Conservation (phyloP, 2,113 vertebrate species). For the Aleadryas rufinucha region DNA sequence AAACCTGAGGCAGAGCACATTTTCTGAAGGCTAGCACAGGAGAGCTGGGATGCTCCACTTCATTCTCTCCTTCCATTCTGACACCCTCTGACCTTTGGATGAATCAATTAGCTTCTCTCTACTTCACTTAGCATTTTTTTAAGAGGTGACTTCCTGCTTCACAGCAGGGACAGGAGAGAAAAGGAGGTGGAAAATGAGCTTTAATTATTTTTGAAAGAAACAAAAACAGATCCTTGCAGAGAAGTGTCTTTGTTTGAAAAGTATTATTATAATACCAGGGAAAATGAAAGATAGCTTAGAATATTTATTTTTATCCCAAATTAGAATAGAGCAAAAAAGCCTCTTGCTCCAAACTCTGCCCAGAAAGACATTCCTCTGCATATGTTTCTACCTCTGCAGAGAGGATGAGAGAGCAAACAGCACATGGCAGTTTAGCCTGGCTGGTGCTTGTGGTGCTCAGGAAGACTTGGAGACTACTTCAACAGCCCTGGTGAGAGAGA, state of each 20-base stretch:
- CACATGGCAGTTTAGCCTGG: not conserved
- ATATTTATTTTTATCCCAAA: not conserved
- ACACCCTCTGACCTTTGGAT: not conserved
- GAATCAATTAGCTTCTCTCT: constrained; percentile 10
- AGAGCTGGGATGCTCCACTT: not conserved
- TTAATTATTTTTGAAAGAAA: not conserved
- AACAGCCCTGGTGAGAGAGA: not conserved
- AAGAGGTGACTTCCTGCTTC: constrained; percentile 27
- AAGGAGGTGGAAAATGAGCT: not conserved
- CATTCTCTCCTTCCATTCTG: not conserved
- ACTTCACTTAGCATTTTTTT: constrained; percentile 3
- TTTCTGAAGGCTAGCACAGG: not conserved
- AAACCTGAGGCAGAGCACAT: not conserved
- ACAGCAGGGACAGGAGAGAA: not conserved
- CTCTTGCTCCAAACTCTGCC: not conserved
- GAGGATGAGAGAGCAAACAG: not conserved
- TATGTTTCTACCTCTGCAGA: not conserved
- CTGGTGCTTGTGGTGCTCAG: rapidly evolving
- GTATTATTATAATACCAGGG: not conserved
- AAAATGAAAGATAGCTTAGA: not conserved
- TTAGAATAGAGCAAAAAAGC: not conserved
- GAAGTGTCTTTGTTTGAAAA: not conserved
- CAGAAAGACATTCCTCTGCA: not conserved
- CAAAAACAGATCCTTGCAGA: not conserved
- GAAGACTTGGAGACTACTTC: rapidly evolving